A percentile compares a stretch with the other conserved stretches of the same genome.
Conservation (phyloP, 2,888 invertebrate genomes). For the Nomada flava region DNA sequence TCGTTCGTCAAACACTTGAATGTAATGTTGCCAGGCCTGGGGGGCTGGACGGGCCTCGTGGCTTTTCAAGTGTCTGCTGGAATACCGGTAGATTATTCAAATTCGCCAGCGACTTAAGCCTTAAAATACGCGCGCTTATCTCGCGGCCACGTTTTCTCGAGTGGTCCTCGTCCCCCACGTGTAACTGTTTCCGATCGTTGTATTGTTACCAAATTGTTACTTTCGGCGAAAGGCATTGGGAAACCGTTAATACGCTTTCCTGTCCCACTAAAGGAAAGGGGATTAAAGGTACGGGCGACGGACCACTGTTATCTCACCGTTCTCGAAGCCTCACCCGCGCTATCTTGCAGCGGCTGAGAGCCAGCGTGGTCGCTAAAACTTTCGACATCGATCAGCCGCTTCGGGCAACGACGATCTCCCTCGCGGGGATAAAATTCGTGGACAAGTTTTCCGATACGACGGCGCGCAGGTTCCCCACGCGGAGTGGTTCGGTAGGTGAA, state of each 20-base stretch:
- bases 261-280: not conserved
- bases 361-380: conserved; percentile 50
- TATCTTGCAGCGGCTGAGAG: conserved; percentile 18
- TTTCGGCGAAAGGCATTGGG: not conserved
- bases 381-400: conserved; percentile 42
- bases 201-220: not conserved
- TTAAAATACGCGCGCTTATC: conserved; percentile 74
- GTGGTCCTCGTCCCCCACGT: not conserved
- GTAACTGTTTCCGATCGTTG: not conserved
- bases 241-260: not conserved
- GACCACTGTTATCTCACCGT: conserved; percentile 32
- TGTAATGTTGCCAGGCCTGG: conserved; percentile 81
- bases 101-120: conserved; percentile 78
- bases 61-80: conserved; percentile 79
- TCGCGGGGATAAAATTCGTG: too few species aligned
- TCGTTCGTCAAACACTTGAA: conserved; percentile 83
- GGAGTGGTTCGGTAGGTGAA: conserved; percentile 20
- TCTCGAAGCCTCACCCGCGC: conserved; percentile 20
- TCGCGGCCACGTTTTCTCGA: conserved; percentile 31
- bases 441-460: too few species aligned
- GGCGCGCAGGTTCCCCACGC: not conserved
- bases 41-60: conserved; percentile 68
- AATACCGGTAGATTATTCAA: conserved; percentile 83
- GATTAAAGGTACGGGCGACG: not conserved
- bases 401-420: too few species aligned